A percentile compares a stretch with the other conserved stretches of the same genome.
Conservation (phyloP, 1,140 invertebrate species). For the Drosophila orosa region DNA sequence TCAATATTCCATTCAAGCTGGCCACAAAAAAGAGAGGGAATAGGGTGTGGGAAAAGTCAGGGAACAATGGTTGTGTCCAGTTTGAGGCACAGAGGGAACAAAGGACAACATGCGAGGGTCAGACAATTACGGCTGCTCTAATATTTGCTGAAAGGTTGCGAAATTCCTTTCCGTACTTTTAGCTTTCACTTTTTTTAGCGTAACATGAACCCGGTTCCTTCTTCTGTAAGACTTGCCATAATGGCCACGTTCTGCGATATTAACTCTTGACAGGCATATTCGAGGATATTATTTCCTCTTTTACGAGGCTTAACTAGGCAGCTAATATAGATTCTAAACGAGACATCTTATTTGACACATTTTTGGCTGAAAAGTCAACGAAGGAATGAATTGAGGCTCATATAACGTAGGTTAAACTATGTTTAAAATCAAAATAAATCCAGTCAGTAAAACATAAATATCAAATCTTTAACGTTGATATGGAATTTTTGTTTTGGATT, state of each 20-base stretch:
- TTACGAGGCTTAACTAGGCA: constrained; percentile 1
- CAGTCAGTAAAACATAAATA: neutral
- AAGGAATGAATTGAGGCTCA: constrained; percentile 1
- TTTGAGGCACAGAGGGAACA: constrained; percentile 14
- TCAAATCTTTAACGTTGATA: neutral
- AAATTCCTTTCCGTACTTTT: constrained; percentile 11
- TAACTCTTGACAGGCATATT: constrained; percentile 52
- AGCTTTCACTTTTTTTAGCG: constrained; percentile 44
- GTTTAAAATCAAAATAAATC: neutral
- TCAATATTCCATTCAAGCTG: constrained; percentile 73
- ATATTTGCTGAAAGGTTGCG: constrained; percentile 46
- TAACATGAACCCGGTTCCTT: constrained; percentile 50
- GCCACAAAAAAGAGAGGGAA: constrained; percentile 13
- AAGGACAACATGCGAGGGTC: constrained; percentile 17
- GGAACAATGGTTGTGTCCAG: constrained; percentile 23
- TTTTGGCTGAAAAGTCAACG: constrained; percentile 34
- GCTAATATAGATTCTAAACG: neutral
- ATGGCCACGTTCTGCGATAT: constrained; percentile 50
- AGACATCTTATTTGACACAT: neutral
- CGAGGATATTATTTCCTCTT: neutral
- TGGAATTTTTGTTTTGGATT: neutral
- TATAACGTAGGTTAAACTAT: neutral
- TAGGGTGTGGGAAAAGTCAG: constrained; percentile 1
- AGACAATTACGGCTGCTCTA: constrained; percentile 40
- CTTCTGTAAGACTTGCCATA: constrained; percentile 14